A percentile compares a stretch with the other conserved stretches of the same genome.
Conservation (phyloP, 1,140 invertebrate species). For the Bicyclus anynana region DNA sequence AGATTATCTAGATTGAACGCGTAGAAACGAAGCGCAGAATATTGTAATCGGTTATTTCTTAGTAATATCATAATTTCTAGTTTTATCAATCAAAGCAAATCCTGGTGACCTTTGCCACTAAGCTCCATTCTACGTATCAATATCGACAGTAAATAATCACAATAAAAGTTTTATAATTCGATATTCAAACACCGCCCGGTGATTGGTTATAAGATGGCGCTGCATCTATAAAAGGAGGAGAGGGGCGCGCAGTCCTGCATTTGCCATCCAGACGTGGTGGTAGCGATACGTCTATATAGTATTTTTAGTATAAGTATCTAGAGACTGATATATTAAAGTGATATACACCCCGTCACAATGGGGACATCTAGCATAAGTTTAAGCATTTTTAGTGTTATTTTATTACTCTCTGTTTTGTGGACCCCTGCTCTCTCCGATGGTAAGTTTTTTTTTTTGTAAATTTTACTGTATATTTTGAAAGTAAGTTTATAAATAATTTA, state of each 20-base stretch:
- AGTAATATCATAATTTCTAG: not conserved
- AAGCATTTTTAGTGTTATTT: slow-evolving; percentile 49
- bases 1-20: too few species aligned
- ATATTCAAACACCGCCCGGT: slow-evolving; percentile 2
- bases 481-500: too few species aligned
- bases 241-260: slow-evolving; percentile 32
- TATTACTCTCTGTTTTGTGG: slow-evolving; percentile 60
- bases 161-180: slow-evolving; percentile 1
- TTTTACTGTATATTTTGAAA: too few species aligned
- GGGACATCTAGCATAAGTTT: slow-evolving; percentile 58
- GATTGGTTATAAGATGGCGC: slow-evolving; percentile 13
- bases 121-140: not conserved
- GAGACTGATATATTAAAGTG: slow-evolving; percentile 55
- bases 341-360: slow-evolving; percentile 51
- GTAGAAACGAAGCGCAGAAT: not conserved
- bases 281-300: slow-evolving; percentile 37
- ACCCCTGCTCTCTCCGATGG: slow-evolving; percentile 48
- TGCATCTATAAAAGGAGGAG: slow-evolving; percentile 51
- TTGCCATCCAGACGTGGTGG: slow-evolving; percentile 46
- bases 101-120: not conserved
- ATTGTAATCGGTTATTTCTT: not conserved
- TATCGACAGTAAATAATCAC: not conserved
- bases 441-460: slow-evolving; percentile 34
- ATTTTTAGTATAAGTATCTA: slow-evolving; percentile 39
- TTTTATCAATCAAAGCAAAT: not conserved